Percentiles rank a stretch among this genome's conserved stretches.
Conservation (phyloP, 2,888 invertebrate species). For the Pegoplata infirma region DNA sequence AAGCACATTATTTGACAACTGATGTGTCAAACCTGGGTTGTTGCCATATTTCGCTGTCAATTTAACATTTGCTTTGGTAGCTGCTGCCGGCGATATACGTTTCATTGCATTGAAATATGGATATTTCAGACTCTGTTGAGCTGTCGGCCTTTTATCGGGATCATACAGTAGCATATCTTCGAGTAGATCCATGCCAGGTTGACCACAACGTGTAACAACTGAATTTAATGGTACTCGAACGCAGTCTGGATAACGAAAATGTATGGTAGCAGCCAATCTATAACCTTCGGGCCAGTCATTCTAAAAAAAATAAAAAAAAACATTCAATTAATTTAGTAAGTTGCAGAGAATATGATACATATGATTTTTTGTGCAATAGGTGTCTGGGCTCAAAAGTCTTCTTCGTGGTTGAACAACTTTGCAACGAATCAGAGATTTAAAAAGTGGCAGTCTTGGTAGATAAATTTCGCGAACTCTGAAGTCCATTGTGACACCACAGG, state of each 20-base stretch:
- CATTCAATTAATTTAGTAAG: too few relatives aligned
- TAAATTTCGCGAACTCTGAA: too few relatives aligned
- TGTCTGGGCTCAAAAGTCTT: too few relatives aligned
- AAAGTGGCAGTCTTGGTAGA: too few relatives aligned
- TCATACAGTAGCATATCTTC: constrained; percentile 94
- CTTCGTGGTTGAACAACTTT: too few relatives aligned
- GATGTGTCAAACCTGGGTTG: constrained; percentile 64
- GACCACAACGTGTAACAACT: constrained; percentile 89
- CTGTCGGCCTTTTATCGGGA: constrained; percentile 94
- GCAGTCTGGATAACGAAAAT: constrained; percentile 96
- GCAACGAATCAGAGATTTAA: too few relatives aligned
- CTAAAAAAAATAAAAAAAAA: too few relatives aligned
- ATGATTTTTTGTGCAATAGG: too few relatives aligned
- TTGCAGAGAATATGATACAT: too few relatives aligned
- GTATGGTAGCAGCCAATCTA: constrained; percentile 93
- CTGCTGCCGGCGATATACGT: constrained; percentile 74
- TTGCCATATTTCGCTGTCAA: constrained; percentile 70
- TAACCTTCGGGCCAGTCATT: constrained; percentile 97
- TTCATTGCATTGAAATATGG: constrained; percentile 77
- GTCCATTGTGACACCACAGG: too few relatives aligned
- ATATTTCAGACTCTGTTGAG: constrained; percentile 90
- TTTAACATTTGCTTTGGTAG: constrained; percentile 71
- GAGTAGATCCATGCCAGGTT: constrained; percentile 89
- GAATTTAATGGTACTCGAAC: constrained; percentile 88
- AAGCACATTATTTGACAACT: constrained; percentile 73